Evolutionary conservation across 2,113 vertebrate species (phyloP).

Genomic region (Odontophorus gujanensis): DNA sequence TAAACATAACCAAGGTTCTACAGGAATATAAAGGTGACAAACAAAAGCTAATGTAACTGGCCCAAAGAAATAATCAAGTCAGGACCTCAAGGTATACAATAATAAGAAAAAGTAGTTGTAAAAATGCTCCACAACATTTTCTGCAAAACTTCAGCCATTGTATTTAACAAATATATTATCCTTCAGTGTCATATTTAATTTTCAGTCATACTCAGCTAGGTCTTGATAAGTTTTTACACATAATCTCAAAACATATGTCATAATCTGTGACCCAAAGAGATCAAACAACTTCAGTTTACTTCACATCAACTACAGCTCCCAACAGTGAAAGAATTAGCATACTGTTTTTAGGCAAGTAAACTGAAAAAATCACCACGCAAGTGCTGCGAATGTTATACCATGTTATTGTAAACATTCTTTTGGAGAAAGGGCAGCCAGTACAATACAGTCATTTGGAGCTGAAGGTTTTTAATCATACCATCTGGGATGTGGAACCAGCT

Average conservation of each 20-base stretch:
- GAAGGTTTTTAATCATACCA: slow-evolving; percentile 48
- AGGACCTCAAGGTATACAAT: neutral
- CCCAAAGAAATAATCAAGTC: neutral
- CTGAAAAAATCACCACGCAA: slow-evolving; percentile 6
- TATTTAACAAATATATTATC: neutral
- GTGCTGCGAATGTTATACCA: neutral
- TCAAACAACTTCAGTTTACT: neutral
- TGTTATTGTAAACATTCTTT: neutral
- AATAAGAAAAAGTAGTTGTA: neutral
- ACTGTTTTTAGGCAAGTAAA: neutral
- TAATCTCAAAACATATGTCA: neutral
- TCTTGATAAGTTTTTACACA: neutral
- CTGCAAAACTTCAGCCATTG: neutral
- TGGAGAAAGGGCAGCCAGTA: neutral
- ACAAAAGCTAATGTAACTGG: neutral
- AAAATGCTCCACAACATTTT: neutral
- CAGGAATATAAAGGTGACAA: neutral
- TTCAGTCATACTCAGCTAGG: neutral
- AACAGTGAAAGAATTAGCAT: neutral
- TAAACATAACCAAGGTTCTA: neutral
- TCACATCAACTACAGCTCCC: neutral
- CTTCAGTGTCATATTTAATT: neutral
- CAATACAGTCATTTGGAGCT: slow-evolving; percentile 13
- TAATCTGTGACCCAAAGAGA: neutral
- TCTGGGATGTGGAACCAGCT: neutral